These are phyloP conservation scores for Odontomachus brunneus DNA, from an alignment of 1,140 invertebrate species.

Conservation along the genomic window DNA sequence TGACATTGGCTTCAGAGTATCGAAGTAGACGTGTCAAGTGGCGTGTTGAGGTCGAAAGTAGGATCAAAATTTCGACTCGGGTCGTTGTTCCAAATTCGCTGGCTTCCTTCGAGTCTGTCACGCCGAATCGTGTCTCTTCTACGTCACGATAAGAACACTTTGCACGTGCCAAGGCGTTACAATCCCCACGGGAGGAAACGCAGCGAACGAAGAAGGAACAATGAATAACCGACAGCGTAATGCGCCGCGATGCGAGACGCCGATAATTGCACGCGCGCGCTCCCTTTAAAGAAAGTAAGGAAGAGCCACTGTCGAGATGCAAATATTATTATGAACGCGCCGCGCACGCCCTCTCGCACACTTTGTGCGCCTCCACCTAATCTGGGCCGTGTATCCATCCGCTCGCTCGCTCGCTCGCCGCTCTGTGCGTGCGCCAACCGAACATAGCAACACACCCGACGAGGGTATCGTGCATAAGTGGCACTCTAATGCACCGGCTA, in stretches of 20 bases:
- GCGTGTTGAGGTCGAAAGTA: too few species aligned
- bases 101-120: conserved; percentile 13
- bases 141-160: conserved; percentile 23
- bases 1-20: too few species aligned
- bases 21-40: too few species aligned
- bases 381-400: background rate
- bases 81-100: too few species aligned
- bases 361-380: conserved; percentile 1
- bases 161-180: conserved; percentile 14
- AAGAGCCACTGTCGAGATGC: conserved; percentile 7
- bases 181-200: conserved; percentile 1
- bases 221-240: conserved; percentile 20
- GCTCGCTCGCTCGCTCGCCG: background rate
- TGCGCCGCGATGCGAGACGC: conserved; percentile 31
- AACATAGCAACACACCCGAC: conserved; percentile 21
- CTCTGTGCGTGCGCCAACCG: conserved; percentile 1
- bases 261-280: conserved; percentile 33
- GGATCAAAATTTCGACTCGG: too few species aligned
- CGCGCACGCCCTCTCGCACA: background rate
- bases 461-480: conserved; percentile 37
- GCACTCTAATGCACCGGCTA: conserved; percentile 36
- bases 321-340: conserved; percentile 36
- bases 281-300: background rate
- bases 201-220: background rate
- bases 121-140: background rate